phyloP scores from a whole-genome alignment of 2,797 vertebrate species.

The Antrozous pallidus region DNA sequence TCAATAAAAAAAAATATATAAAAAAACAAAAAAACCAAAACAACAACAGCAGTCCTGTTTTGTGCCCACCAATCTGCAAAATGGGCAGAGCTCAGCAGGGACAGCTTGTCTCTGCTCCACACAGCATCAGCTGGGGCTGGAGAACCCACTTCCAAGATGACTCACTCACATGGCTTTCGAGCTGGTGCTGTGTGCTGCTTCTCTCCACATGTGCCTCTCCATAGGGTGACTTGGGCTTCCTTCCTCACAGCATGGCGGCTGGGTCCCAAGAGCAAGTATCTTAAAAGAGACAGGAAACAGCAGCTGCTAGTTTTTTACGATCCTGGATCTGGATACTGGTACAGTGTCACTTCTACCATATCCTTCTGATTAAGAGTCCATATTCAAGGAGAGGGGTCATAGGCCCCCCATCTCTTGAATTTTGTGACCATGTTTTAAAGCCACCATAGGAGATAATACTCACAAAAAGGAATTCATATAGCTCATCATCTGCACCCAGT shows the following conservation, averaged over 20 bases:
- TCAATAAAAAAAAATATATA: too few species aligned
- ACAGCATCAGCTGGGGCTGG: background rate
- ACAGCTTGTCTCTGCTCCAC: background rate
- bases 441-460: background rate
- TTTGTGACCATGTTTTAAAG: background rate
- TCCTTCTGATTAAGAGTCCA: background rate
- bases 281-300: background rate
- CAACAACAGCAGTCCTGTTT: background rate
- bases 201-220: background rate
- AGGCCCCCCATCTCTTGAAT: background rate
- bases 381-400: background rate
- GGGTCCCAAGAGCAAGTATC: background rate
- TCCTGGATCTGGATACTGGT: background rate
- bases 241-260: background rate
- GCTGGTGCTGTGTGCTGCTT: background rate
- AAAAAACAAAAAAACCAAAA: too few species aligned
- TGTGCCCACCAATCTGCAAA: background rate
- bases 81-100: background rate
- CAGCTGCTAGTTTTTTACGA: background rate
- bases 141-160: background rate
- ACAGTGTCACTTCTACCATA: background rate
- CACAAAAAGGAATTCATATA: background rate
- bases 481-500: conserved; percentile 78
- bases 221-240: background rate
- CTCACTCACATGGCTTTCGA: background rate